Base-by-base conservation (phyloP, 2,113 vertebrate genomes). In the Catagonus wagneri region DNA sequence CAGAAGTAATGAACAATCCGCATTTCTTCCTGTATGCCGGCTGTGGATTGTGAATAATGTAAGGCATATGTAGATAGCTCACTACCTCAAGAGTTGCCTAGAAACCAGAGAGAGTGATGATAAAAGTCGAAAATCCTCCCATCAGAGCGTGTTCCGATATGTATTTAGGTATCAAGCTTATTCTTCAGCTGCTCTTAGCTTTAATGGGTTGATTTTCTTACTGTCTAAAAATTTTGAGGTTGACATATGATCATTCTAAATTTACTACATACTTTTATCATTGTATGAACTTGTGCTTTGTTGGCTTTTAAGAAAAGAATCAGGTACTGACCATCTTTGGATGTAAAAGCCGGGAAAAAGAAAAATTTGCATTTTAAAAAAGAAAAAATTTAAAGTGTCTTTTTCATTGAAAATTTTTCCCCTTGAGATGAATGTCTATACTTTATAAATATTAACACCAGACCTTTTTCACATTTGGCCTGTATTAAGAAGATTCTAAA, bases 201-300 rank as follows among this genome's bases (percentile, higher is more conserved):
- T 96, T 88, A 96, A 83, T 75, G 54, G 74, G 36, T 95, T 68
- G 7, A n/a, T 90, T 95, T 98, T 65, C 27, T 89, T 97, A 83
- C 44, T 74, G 84, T 81, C 8, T 1, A n/a, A 78, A 54, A 95
- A 81, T 89, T 94, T 97, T 92, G 88, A 96, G 94, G 86, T 96
- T 54, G 88, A 97, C 94, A 87, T 68, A 14, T 84, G 44, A 69
- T 69, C 94, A 96, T 93, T 83, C 36, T 95, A 65, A 74, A 66
- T 13, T 74, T 93, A 78, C 74, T 83, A 69, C n/a, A 3, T 56
- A 34, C 75, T 34, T 78, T 78, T 79, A 52, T 83, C 93, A 69
- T 61, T 1, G 7, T 96, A 61, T 58, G 72, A 90, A 97, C 85
- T 75, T 66, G 54, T 4, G 92, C 69, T 72, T 95, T 22, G 54